phyloP scores from a whole-genome alignment of 1,140 invertebrate species.

The Scaptomyza graminum region DNA sequence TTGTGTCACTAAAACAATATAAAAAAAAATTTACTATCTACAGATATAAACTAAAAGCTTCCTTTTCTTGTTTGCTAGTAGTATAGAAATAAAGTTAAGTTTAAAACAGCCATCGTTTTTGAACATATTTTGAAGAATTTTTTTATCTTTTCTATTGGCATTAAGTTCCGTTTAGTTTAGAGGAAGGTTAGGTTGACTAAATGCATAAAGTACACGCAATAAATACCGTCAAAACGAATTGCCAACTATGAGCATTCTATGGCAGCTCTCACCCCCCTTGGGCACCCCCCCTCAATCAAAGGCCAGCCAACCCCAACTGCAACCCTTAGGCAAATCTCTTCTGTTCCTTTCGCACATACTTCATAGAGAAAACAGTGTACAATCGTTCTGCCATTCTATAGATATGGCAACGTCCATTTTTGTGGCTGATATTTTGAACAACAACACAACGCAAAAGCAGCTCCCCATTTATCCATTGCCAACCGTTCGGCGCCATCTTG shows the following conservation, averaged over 20 bases:
- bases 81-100: no score
- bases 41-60: no score
- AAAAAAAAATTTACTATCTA: no score
- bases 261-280: background rate
- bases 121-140: no score
- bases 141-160: no score
- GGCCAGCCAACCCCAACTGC: constrained; percentile 27
- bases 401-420: constrained; percentile 80
- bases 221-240: constrained; percentile 27
- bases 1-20: no score
- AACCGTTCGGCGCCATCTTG: constrained; percentile 77
- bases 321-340: constrained; percentile 40
- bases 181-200: constrained; percentile 19
- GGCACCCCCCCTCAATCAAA: background rate
- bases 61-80: no score
- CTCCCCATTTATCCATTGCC: constrained; percentile 49
- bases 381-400: constrained; percentile 44
- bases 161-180: no score
- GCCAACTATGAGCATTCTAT: constrained; percentile 14
- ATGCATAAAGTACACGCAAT: constrained; percentile 17
- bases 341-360: constrained; percentile 39
- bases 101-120: no score
- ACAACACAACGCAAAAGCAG: constrained; percentile 35
- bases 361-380: background rate
- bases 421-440: constrained; percentile 78